Evolutionary conservation across 2,888 invertebrate species (phyloP), one percentile per base, ranked within the genome.

Genomic region (Steromphala cineraria): DNA sequence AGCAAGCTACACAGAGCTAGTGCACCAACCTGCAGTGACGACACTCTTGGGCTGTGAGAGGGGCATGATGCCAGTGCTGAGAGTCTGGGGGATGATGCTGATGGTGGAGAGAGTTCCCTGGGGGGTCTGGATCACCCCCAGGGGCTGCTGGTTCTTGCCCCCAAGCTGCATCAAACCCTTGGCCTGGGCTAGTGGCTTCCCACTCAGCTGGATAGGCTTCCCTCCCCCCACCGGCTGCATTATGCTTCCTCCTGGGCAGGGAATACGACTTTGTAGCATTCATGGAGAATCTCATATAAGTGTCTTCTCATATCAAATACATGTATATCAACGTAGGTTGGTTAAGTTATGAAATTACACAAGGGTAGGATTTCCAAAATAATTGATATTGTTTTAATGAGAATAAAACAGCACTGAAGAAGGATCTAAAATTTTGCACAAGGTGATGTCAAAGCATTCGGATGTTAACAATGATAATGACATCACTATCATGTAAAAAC

Each of bases 111-210:
- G 67, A 31, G 85, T 83, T 7, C 90, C 90, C 71, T 91, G 90
- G 8, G 88, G 85, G n/a, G 90, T 89, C 82, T 90, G 89, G 75
- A 91, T 89, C 31, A 90, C 85, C 17, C 90, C 89, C 62, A 89
- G 81, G 0, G 87, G 84, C 53, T 87, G 89, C 75, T 88, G 89
- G 79, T 89, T 89, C 80, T 90, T 91, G 5, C 90, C 90, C 55
- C 88, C 87, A n/a, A 91, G 84, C 86, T 91, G 91, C 31, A 90
- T 82, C 80, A 90, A 82, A 75, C 91, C 90, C 80, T 90, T 88
- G 2, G 88, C 85, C 52, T 87, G 85, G 36, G 87, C 81, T 31
- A 92, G 81, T 4, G 92, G 91, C 81, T 91, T 92, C 0, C 92
- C 91, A 13, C 89, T 83, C 46, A 92, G 77, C 56, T 90, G 90